Evolutionary conservation across 2,888 invertebrate genomes (phyloP), one percentile per base, ranked within the genome.

Genomic region (Oscheius sp.): DNA sequence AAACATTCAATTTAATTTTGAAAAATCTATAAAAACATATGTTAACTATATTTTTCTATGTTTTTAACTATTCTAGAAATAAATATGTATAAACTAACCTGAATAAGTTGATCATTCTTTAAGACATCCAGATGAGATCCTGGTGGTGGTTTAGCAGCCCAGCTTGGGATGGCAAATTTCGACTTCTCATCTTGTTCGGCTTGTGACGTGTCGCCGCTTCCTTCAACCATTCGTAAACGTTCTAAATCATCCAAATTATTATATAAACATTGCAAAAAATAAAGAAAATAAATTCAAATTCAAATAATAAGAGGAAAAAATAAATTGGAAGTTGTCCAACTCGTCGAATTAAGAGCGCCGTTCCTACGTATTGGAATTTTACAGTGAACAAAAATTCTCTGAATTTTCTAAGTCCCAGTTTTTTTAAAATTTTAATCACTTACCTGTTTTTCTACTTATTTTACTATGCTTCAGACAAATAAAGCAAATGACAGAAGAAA

Each of bases 121-220:
- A 94, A 88, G 8, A 98, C 97, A 88, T 99, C 98, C 86, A 98
- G 91, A 89, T 98, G 98, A 63, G 95, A 90, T 14, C 98, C 98
- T 45, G 94, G 92, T 14, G 96, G 94, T 70, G 98, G 96, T 88
- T 95, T 95, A 8, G 95, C 95, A 80, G 97, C 96, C 98, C 97
- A 85, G 6, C 67, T 51, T 1, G 85, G 85, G 30, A 84, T 63
- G n/a, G 73, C 62, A 47, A 77, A 84, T 36, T 76, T 79, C 30
- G 67, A 66, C 57, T 77, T 77, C 30, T 80, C 80, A 28, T 50
- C 64, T 8, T 20, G 28, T 28, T 22, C 51, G 9, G 59, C 5
- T 26, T 14, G 26, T 14, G 2, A 17, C 4, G 30, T 50, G n/a
- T 2, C 12, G 17, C 6, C 54, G 14, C 20, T 54, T 28, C 22